These are phyloP conservation scores for Oppia nitens DNA, from an alignment of 1,140 invertebrate genomes.

Conservation along the genomic window DNA sequence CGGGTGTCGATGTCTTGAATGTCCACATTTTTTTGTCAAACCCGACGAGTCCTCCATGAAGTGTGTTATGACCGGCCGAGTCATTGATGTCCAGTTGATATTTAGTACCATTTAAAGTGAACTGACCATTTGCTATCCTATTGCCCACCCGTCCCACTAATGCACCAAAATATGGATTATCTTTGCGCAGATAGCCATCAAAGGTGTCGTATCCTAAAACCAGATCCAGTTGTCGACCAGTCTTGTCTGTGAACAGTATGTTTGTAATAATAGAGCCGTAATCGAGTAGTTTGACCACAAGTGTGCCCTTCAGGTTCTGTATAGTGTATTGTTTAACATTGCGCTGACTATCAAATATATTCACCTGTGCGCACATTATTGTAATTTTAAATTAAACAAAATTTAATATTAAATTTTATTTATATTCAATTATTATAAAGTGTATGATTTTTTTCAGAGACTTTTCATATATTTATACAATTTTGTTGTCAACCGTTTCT, in stretches of 20 bases:
- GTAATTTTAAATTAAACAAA: not conserved
- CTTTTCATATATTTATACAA: too few relatives aligned
- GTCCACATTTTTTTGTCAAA: slow-evolving; percentile 45
- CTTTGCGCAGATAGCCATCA: slow-evolving; percentile 31
- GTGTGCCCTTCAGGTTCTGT: slow-evolving; percentile 34
- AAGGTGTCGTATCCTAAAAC: slow-evolving; percentile 58
- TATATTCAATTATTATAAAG: too few relatives aligned
- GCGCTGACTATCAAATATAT: slow-evolving; percentile 1
- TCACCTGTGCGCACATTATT: slow-evolving; percentile 4
- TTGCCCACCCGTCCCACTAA: slow-evolving; percentile 76
- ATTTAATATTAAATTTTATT: too few relatives aligned
- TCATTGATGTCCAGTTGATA: slow-evolving; percentile 54
- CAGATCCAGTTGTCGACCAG: slow-evolving; percentile 47
- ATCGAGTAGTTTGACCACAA: slow-evolving; percentile 46
- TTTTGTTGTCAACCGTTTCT: too few relatives aligned
- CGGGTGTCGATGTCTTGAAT: not conserved
- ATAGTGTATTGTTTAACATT: slow-evolving; percentile 31
- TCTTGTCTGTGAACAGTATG: slow-evolving; percentile 49
- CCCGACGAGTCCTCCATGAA: slow-evolving; percentile 71
- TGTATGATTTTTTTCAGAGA: too few relatives aligned
- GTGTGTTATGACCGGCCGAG: slow-evolving; percentile 41
- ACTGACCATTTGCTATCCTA: slow-evolving; percentile 50
- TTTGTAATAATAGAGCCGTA: slow-evolving; percentile 62
- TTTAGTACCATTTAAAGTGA: slow-evolving; percentile 44
- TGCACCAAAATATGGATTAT: slow-evolving; percentile 54